phyloP scores from a whole-genome alignment of 2,797 vertebrate genomes.

The Pelobates cultripes region DNA sequence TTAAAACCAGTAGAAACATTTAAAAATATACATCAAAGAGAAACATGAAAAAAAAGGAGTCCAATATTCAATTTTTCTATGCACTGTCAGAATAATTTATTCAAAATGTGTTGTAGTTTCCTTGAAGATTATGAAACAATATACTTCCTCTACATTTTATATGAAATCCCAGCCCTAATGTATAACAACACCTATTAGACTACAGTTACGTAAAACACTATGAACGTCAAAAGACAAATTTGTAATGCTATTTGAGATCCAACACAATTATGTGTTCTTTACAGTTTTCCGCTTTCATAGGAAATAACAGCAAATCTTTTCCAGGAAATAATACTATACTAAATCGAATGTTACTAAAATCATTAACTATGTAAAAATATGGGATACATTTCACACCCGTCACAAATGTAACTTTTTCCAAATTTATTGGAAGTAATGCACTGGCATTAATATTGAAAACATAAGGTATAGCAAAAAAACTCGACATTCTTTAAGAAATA shows the following conservation, averaged over 20 bases:
- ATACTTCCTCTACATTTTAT: background rate
- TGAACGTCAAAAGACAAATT: no score
- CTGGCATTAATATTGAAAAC: slow-evolving; percentile 33
- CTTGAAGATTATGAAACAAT: background rate
- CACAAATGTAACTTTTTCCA: slow-evolving; percentile 16
- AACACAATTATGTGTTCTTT: background rate
- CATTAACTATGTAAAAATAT: slow-evolving; percentile 8
- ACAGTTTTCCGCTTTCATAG: background rate
- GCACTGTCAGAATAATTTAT: no score
- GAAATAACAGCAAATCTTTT: background rate
- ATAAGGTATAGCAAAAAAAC: slow-evolving; percentile 33
- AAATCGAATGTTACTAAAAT: background rate
- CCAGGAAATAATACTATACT: background rate
- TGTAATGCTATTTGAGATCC: no score
- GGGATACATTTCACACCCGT: background rate
- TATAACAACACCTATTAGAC: no score
- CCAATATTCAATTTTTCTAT: no score
- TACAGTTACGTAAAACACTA: no score
- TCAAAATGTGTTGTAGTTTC: no score
- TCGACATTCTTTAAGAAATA: slow-evolving; percentile 62
- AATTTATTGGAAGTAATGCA: slow-evolving; percentile 26
- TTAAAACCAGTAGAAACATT: no score
- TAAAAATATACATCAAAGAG: no score
- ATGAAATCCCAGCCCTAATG: background rate
- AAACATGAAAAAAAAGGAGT: no score